Conservation (phyloP, 2,797 vertebrate species). For the Phyllotis vaccarum region DNA sequence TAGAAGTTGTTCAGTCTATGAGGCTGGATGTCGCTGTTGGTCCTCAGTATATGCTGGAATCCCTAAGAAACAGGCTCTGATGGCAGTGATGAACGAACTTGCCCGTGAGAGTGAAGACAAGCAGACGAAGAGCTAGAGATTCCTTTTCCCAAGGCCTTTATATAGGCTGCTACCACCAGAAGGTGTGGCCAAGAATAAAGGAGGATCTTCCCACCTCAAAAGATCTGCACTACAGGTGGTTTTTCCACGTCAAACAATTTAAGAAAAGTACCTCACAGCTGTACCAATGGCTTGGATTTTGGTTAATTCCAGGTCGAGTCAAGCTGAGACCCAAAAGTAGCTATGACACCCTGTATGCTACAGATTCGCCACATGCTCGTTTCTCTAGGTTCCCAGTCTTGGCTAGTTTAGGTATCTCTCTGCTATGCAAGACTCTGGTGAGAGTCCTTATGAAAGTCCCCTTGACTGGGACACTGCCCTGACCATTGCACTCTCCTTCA, state of each 20-base stretch:
- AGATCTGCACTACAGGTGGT: background rate
- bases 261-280: background rate
- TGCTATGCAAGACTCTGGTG: background rate
- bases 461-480: background rate
- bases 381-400: background rate
- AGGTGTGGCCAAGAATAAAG: background rate
- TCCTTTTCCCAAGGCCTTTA: background rate
- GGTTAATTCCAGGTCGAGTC: background rate
- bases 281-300: background rate
- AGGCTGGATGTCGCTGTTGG: background rate
- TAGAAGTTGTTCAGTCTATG: background rate
- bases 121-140: background rate
- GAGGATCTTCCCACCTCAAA: background rate
- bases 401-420: conserved; percentile 8
- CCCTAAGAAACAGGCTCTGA: background rate
- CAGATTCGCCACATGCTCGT: background rate
- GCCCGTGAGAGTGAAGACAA: background rate
- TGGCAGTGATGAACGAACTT: too few species aligned
- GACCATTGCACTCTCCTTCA: background rate
- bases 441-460: background rate
- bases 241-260: background rate
- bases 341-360: background rate
- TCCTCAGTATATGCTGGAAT: background rate
- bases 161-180: background rate
- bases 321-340: background rate